Percentiles rank a stretch among this genome's conserved stretches.
These are phyloP conservation scores for Teinopalpus imperialis DNA, from an alignment of 2,888 invertebrate species.

Conservation along the genomic window DNA sequence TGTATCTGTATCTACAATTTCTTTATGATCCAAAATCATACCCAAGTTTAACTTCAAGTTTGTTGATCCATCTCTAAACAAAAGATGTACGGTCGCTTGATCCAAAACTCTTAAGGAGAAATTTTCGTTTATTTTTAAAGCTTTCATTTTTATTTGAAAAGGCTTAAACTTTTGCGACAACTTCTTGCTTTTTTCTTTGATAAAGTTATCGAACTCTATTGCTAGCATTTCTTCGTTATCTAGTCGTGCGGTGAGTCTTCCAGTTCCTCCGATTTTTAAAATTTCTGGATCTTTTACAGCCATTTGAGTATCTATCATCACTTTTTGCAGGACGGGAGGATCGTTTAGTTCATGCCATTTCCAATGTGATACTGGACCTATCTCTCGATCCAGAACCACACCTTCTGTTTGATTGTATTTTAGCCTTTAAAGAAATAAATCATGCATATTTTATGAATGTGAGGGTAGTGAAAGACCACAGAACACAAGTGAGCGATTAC, in stretches of 20 bases:
- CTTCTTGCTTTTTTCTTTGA: conserved; percentile 69
- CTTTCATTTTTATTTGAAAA: conserved; percentile 73
- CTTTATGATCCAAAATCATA: conserved; percentile 77
- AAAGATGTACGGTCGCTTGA: conserved; percentile 64
- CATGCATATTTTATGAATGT: too few relatives aligned
- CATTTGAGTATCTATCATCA: conserved; percentile 73
- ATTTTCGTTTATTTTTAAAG: conserved; percentile 69
- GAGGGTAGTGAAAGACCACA: too few relatives aligned
- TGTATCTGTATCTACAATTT: conserved; percentile 64
- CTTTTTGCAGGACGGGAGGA: conserved; percentile 68
- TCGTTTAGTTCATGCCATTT: conserved; percentile 75
- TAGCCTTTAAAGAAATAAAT: conserved; percentile 48
- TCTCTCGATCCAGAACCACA: conserved; percentile 59
- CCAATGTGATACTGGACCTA: conserved; percentile 71
- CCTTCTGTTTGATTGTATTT: conserved; percentile 77
- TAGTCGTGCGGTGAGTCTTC: conserved; percentile 37
- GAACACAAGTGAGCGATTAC: too few relatives aligned
- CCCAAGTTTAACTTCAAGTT: conserved; percentile 68
- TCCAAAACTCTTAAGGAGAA: conserved; percentile 68
- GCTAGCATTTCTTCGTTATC: conserved; percentile 71
- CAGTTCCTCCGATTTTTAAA: conserved; percentile 46
- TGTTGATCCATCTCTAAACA: conserved; percentile 62
- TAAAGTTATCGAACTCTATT: conserved; percentile 70
- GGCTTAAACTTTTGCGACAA: conserved; percentile 63
- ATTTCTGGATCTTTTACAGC: conserved; percentile 63